A percentile compares a stretch with the other conserved stretches of the same genome.
phyloP scores from a whole-genome alignment of 1,140 invertebrate species.

The Drosophila ananassae region DNA sequence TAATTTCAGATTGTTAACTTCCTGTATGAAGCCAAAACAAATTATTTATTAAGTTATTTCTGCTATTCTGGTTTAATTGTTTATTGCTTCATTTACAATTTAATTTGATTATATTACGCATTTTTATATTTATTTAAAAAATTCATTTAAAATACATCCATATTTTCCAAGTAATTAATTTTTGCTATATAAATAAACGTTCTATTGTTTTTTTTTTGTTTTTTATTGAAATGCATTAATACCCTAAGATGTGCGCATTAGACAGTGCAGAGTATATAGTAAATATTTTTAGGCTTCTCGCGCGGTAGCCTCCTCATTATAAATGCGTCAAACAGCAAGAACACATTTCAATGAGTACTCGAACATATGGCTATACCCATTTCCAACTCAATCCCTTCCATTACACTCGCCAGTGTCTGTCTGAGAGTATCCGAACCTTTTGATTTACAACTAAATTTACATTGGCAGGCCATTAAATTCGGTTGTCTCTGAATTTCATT shows the following conservation, averaged over 20 bases:
- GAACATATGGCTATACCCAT: constrained; percentile 28
- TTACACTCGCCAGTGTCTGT: constrained; percentile 17
- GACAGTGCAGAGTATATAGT: not conserved
- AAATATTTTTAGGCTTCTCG: not conserved
- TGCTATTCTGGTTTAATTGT: not conserved
- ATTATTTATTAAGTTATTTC: not conserved
- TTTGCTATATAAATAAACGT: not conserved
- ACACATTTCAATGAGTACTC: constrained; percentile 35
- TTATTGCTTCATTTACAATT: not conserved
- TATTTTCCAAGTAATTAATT: not conserved
- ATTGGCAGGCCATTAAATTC: constrained; percentile 38
- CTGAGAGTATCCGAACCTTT: constrained; percentile 22
- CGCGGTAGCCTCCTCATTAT: constrained; percentile 23
- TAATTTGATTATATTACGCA: not conserved
- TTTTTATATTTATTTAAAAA: not conserved
- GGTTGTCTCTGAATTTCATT: constrained; percentile 49
- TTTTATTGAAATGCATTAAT: not conserved
- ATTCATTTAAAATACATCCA: not conserved
- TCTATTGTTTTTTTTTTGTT: not conserved
- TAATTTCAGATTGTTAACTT: not conserved
- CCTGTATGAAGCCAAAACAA: not conserved
- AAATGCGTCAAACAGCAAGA: constrained; percentile 36
- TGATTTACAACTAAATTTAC: constrained; percentile 56
- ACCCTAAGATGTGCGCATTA: constrained; percentile 8
- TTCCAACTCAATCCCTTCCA: constrained; percentile 18